Evolutionary conservation across 2,797 vertebrate species (phyloP), one percentile per base, ranked within the genome.

Genomic region (Acipenser ruthenus): DNA sequence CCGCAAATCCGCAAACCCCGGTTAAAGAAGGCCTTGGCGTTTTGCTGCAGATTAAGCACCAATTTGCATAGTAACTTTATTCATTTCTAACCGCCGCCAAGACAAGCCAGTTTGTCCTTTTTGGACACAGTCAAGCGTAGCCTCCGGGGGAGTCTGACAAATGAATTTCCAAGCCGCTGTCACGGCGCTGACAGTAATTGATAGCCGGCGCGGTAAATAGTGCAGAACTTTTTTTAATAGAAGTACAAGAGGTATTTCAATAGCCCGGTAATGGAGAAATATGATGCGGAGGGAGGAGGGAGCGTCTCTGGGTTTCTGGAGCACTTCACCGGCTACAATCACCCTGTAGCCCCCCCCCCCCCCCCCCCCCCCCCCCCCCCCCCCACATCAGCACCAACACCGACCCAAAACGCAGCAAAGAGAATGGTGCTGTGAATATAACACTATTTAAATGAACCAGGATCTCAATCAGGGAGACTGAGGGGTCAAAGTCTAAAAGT

Each of bases 221-320:
- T 84, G 86, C 85, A 88, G 85, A 90, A 91, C 84, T 86, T 87
- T 80, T 4, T 86, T 85, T 89, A 89, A 88, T 88, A 85, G 87
- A 79, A 85, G 82, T 80, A 85, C 82, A 86, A 86, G 84, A 89
- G 86, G 86, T 89, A 87, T 87, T 91, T 89, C 89, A 90, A 89
- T 88, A 87, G 82, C 81, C 74, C 70, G 74, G 72, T 89, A 85
- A 88, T 86, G 83, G 78, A 85, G 83, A 84, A 85, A 82, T 87
- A 86, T 87, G 81, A 77, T 60, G 48, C 64, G 53, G 55, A 37
- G 56, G 64, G 49, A 51, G 48, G 65, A 15, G 68, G 75, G 7
- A 12, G 58, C 63, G 67, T 37, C 23, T 37, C 23, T 37, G 23
- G 4, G 23, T 37, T 37, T 37, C 23, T 3, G 4, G 23, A 37